Base-by-base conservation (phyloP, 2,888 invertebrate species). In the Seira ritae region DNA sequence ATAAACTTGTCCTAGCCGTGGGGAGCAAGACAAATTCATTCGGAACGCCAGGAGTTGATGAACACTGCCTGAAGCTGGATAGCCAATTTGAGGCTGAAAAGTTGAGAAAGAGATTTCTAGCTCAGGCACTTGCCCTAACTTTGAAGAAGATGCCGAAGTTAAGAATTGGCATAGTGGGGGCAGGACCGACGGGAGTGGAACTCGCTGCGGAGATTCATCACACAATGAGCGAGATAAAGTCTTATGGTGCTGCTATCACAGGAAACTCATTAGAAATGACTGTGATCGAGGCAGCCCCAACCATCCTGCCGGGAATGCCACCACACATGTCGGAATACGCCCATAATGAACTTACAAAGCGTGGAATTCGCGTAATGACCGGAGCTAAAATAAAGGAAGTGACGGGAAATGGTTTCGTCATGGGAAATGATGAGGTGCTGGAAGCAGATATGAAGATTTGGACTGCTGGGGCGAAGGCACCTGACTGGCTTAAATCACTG, bases 381-480 rank as follows among this genome's bases (percentile, higher is more conserved):
- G 77, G 82, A 23, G 83, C 81, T 46, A 60, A 65, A 37, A 87
- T 87, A 0, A 80, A 85, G 24, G 68, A 80, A 6, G 87, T 86
- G 0, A 80, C 55, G 10, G 67, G 72, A 0, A 73, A 84, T 0
- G 87, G 86, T 1, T 86, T 87, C 65, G 12, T 74, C 1, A 60
- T 87, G 0, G 24, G 55, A 10, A 85, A 86, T 60, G 85, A 84
- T 0, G 67, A 68, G 0, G n/a, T 73, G 0, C 23, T 87, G 1
- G 70, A 82, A 31, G 79, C 72, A 23, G 87, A 87, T 31, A 84
- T 87, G 0, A 84, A 81, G 72, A 84, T 87, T 50, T 87, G 87
- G 87, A 85, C 87, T n/a, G 87, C 87, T 6, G 87, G 87, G 6
- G 81, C 86, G 15, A 87, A 85, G 70, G 86, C 85, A 1, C 86